phyloP scores from a whole-genome alignment of 1,140 invertebrate species.

The Achatina immaculata region DNA sequence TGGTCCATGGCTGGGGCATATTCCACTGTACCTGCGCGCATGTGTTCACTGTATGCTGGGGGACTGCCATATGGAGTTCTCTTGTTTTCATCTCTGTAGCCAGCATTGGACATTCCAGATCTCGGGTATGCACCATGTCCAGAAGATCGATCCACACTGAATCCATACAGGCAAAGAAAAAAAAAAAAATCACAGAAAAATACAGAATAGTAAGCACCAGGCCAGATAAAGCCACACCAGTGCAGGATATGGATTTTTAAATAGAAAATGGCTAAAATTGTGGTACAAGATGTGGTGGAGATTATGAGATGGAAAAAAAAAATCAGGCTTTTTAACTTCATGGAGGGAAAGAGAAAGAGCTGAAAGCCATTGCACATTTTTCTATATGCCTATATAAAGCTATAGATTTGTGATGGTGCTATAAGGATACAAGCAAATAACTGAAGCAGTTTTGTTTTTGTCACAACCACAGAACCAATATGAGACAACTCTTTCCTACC shows the following conservation, averaged over 20 bases:
- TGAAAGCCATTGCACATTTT: background rate
- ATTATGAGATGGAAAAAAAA: background rate
- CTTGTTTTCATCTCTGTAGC: conserved; percentile 18
- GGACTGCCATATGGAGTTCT: background rate
- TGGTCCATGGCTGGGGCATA: conserved; percentile 25
- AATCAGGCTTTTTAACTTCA: background rate
- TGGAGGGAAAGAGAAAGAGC: background rate
- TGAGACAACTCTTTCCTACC: too few relatives aligned
- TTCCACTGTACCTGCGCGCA: background rate
- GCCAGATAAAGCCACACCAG: background rate
- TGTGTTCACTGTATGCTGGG: conserved; percentile 16
- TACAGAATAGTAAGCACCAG: background rate
- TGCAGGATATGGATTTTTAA: background rate
- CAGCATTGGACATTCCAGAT: conserved; percentile 13
- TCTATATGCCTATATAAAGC: too few relatives aligned
- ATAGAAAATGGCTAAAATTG: background rate
- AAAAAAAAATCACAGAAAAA: background rate
- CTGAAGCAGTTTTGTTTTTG: too few relatives aligned
- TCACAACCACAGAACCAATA: too few relatives aligned
- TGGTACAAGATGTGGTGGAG: background rate
- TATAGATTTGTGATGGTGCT: too few relatives aligned
- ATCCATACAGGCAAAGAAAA: background rate
- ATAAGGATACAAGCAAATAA: too few relatives aligned
- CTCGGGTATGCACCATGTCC: background rate
- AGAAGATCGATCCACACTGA: background rate